A percentile compares a stretch with the other conserved stretches of the same genome.
These are phyloP conservation scores for Criorhina ranunculi DNA, from an alignment of 2,888 invertebrate species.

Conservation along the genomic window DNA sequence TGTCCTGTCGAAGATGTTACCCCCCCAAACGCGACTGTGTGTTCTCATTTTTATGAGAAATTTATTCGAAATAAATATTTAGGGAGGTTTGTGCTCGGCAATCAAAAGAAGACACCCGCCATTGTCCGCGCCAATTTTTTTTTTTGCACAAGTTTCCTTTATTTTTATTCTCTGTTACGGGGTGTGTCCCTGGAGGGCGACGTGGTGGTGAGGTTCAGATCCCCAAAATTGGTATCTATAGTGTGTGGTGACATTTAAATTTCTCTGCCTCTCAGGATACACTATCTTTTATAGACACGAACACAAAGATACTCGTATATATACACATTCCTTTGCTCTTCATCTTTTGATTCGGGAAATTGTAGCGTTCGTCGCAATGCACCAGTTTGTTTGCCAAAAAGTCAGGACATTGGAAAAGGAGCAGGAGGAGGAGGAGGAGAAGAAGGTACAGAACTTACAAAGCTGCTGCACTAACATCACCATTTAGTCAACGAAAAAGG, in stretches of 20 bases:
- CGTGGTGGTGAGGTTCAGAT: slow-evolving; percentile 19
- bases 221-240: slow-evolving; percentile 43
- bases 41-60: slow-evolving; percentile 30
- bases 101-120: slow-evolving; percentile 26
- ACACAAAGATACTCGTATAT: background rate
- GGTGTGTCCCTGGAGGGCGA: slow-evolving; percentile 38
- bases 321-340: slow-evolving; percentile 31
- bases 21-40: background rate
- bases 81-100: slow-evolving; percentile 2
- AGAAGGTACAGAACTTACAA: slow-evolving; percentile 29
- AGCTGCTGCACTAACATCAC: slow-evolving; percentile 53
- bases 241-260: slow-evolving; percentile 72
- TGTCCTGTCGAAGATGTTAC: slow-evolving; percentile 45
- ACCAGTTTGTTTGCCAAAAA: slow-evolving; percentile 77
- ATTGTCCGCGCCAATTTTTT: slow-evolving; percentile 63
- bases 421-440: background rate
- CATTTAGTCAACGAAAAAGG: slow-evolving; percentile 69
- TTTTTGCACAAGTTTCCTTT: slow-evolving; percentile 58
- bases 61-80: slow-evolving; percentile 53
- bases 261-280: slow-evolving; percentile 49
- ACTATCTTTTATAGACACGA: slow-evolving; percentile 49
- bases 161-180: slow-evolving; percentile 39
- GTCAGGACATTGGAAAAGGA: slow-evolving; percentile 47
- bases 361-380: slow-evolving; percentile 77
- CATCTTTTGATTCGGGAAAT: slow-evolving; percentile 74